Conservation (phyloP, 1,140 invertebrate species). For the Anagrus nilaparvatae region DNA sequence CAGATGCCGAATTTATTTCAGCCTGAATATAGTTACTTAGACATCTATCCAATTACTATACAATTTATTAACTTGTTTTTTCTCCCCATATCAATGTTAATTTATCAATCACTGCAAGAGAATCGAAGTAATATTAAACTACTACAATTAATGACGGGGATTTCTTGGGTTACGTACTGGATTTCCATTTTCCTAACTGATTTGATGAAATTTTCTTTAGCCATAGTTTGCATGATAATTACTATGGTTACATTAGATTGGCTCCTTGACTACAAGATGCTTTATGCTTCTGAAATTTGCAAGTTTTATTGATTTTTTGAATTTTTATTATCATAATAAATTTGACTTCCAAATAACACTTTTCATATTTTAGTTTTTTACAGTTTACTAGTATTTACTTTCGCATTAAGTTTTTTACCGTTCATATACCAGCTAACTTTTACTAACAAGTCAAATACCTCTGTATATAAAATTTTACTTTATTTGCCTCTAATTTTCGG, state of each 20-base stretch:
- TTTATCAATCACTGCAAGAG: constrained; percentile 31
- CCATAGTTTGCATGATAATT: constrained; percentile 18
- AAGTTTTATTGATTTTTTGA: no score
- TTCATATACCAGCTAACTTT: constrained; percentile 31
- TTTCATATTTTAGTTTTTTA: not conserved
- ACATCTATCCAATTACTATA: no score
- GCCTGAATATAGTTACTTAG: no score
- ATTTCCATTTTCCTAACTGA: constrained; percentile 50
- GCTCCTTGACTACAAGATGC: constrained; percentile 19
- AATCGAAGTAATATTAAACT: constrained; percentile 47
- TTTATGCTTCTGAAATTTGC: constrained; percentile 22
- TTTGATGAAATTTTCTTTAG: constrained; percentile 37
- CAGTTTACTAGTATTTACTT: constrained; percentile 23
- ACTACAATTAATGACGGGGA: constrained; percentile 58
- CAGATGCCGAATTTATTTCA: no score
- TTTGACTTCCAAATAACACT: constrained; percentile 1
- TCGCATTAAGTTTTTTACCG: constrained; percentile 29
- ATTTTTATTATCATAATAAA: no score
- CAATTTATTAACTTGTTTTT: constrained; percentile 26
- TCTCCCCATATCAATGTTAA: constrained; percentile 21
- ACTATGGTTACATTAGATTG: constrained; percentile 22
- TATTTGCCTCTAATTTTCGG: constrained; percentile 27
- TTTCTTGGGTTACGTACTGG: constrained; percentile 49
- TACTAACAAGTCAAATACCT: constrained; percentile 22
- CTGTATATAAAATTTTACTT: constrained; percentile 22